Base-by-base conservation (phyloP, 2,888 invertebrate genomes). In the Apotomis turbidana region DNA sequence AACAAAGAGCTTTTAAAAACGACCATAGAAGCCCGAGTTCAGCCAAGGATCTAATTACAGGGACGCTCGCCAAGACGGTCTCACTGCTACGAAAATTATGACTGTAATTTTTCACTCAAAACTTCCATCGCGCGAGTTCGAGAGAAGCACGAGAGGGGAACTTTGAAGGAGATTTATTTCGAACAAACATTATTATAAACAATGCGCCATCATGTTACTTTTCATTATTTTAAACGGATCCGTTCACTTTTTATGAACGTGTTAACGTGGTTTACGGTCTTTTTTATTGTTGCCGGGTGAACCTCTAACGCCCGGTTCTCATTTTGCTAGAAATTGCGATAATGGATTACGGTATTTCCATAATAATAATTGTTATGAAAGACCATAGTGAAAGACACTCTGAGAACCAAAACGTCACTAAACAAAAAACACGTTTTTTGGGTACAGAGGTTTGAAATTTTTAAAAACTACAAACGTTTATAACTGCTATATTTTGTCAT, bases 31-130 rank as follows among this genome's bases (percentile, higher is more conserved):
- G 81, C 81, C 81, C 76, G 77, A 84, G 85, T 85, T 86, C 83
- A 84, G 83, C 78, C 78, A 78, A 76, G 80, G 81, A 87, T 90
- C 86, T 90, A 89, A 89, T 90, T 88, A 88, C 84, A 83, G 84
- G 85, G 84, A 85, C 82, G 83, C 80, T 79, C 77, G 77, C 82
- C 82, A 84, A 87, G 87, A 86, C 83, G 85, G 85, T 85, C 81
- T 81, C 84, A 84, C 83, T 84, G 84, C 85, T 80, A 83, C 79
- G 80, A 84, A 88, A 91, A 90, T 89, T 88, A 90, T 90, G 88
- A 86, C 87, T 78, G 88, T 85, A 87, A 90, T 90, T 90, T 90
- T 91, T 90, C 89, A 90, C 85, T 87, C 81, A 84, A 87, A 89
- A 90, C 85, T 88, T 90, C 83, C 85, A 82, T 82, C 81, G 83